phyloP scores from a whole-genome alignment of 2,113 vertebrate species.

The Rousettus leschenaultii region DNA sequence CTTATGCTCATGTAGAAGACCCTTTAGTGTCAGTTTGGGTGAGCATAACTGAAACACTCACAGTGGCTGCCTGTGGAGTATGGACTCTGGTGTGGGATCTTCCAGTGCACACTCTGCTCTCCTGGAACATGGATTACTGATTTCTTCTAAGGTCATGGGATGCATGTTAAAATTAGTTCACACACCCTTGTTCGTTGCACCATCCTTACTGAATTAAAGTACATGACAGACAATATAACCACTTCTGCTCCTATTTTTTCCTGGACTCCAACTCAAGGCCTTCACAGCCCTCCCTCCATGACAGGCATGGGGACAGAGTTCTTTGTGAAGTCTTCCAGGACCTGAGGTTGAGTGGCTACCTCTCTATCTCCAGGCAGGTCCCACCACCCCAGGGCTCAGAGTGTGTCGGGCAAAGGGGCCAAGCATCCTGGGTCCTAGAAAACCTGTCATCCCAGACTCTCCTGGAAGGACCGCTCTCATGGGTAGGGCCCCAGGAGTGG shows the following conservation, averaged over 20 bases:
- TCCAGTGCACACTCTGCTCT: background rate
- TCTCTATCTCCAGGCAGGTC: background rate
- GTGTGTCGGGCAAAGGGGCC: background rate
- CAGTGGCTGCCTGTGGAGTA: background rate
- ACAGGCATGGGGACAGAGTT: background rate
- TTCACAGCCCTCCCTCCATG: background rate
- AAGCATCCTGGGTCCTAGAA: background rate
- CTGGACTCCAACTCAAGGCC: background rate
- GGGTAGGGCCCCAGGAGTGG: background rate
- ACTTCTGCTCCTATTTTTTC: background rate
- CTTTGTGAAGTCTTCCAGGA: background rate
- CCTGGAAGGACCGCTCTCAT: background rate
- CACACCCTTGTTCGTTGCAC: background rate
- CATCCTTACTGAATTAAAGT: background rate
- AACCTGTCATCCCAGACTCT: background rate
- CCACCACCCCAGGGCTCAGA: background rate
- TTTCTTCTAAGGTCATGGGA: background rate
- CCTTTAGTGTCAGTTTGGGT: no score
- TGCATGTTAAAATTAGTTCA: background rate
- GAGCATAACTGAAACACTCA: background rate
- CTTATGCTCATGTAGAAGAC: background rate
- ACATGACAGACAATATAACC: background rate
- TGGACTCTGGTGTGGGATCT: background rate
- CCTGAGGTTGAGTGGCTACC: background rate
- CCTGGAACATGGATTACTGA: background rate